Base-by-base conservation (phyloP, 92 coral and sea anemone genomes). In the Paragorgia papillata region DNA sequence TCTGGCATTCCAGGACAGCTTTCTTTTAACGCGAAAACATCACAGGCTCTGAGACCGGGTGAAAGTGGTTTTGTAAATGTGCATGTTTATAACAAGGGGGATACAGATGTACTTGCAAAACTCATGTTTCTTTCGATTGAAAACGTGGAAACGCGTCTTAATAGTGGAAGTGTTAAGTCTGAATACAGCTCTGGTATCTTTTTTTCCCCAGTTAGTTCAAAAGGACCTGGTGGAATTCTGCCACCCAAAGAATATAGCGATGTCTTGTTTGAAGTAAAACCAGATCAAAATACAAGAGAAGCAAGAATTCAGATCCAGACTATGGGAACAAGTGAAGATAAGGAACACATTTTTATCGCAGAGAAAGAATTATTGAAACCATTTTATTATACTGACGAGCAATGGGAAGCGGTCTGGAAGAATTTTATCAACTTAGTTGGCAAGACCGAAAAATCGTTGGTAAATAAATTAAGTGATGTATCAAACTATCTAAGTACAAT, bases 331-430 rank as follows among this genome's bases (percentile, higher is more conserved):
- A 61, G 50, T 48, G 53, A 46, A 15, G 69, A 84, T 26, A 54
- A 80, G 20, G 87, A 86, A 22, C 95, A 89, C 60, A 66, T 70
- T 44, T 89, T 87, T 74, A 74, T 89, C 46, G 57, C 76, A 60
- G 79, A 84, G 80, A 87, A 85, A 19, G 50, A 87, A 31, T 86
- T 80, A 2, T 79, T 89, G 17, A 87, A 78, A 77, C 95, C 95
- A 2, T 74, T 44, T 9, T 55, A 83, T 62, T 26, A 87, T 39
- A 41, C 85, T 25, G 32, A 62, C 3, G 80, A 65, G 29, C 76
- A 80, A 48, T 89, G 95, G 95, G 66, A 85, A 18, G 91, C 91
- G 20, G 83, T 89, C 14, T 89, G 95, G 95, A 25, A 71, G 19
- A 89, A 89, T 73, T 89, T 89, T 33, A 50, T 89, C 64, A 2